phyloP scores from a whole-genome alignment of 2,888 invertebrate species.

The Drosophila putrida region DNA sequence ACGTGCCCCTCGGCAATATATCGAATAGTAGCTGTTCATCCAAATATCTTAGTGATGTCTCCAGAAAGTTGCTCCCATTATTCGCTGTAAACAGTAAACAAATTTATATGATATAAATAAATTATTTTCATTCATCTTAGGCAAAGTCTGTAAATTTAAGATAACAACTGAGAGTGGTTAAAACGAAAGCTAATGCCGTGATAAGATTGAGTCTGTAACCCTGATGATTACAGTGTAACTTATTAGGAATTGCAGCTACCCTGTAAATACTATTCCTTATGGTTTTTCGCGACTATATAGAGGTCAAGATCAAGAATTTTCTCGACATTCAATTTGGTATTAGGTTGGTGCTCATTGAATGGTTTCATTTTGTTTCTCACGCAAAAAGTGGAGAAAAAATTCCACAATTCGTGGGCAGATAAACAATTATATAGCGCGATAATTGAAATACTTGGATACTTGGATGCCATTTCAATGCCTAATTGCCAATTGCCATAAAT shows the following conservation, averaged over 20 bases:
- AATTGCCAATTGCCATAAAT: conserved; percentile 31
- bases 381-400: conserved; percentile 16
- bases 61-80: conserved; percentile 71
- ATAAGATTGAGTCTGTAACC: conserved; percentile 21
- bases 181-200: conserved; percentile 18
- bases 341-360: conserved; percentile 9
- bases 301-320: conserved; percentile 10
- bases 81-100: conserved; percentile 32
- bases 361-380: conserved; percentile 25
- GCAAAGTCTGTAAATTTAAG: conserved; percentile 9
- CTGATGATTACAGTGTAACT: not conserved
- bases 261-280: not conserved
- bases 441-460: conserved; percentile 26
- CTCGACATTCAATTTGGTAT: conserved; percentile 6
- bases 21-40: conserved; percentile 73
- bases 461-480: conserved; percentile 30
- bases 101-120: not conserved
- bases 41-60: conserved; percentile 74
- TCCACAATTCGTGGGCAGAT: conserved; percentile 33
- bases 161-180: conserved; percentile 24
- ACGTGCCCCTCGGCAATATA: conserved; percentile 67
- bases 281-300: not conserved
- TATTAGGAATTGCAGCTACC: not conserved
- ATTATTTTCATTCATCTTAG: conserved; percentile 8
- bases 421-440: conserved; percentile 49